Percentiles rank a stretch among this genome's conserved stretches.
Conservation (phyloP, 2,888 invertebrate species). For the Odontocerum albicorne region DNA sequence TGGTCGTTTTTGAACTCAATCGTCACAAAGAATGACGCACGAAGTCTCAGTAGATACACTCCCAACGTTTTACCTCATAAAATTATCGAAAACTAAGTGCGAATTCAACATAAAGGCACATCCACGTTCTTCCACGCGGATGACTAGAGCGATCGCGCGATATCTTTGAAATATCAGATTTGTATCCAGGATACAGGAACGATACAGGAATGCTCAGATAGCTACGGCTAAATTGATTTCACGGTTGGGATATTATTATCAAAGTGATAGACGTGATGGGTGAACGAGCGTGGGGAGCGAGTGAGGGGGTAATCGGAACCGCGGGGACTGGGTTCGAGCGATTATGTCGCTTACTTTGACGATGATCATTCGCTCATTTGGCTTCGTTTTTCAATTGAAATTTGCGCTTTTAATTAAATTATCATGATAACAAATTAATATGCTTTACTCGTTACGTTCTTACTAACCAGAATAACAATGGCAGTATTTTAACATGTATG, state of each 20-base stretch:
- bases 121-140: too few species aligned
- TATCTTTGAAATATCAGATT: conserved; percentile 34
- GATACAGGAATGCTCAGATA: conserved; percentile 31
- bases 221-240: conserved; percentile 35
- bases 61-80: too few species aligned
- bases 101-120: too few species aligned
- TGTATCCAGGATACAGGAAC: conserved; percentile 24
- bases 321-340: conserved; percentile 9
- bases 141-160: conserved; percentile 5
- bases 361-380: conserved; percentile 27
- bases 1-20: too few species aligned
- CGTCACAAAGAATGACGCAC: too few species aligned
- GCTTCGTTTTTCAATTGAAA: conserved; percentile 1
- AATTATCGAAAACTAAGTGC: too few species aligned
- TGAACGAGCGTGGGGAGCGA: not conserved
- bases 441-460: too few species aligned
- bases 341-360: conserved; percentile 34
- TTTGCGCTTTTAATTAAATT: too few species aligned
- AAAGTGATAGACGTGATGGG: conserved; percentile 24
- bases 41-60: too few species aligned
- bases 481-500: too few species aligned
- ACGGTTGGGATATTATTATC: conserved; percentile 34
- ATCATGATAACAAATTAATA: too few species aligned
- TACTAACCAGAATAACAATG: too few species aligned
- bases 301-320: conserved; percentile 6